Evolutionary conservation across 2,797 vertebrate genomes (phyloP).

Genomic region (Rallus crepitans): DNA sequence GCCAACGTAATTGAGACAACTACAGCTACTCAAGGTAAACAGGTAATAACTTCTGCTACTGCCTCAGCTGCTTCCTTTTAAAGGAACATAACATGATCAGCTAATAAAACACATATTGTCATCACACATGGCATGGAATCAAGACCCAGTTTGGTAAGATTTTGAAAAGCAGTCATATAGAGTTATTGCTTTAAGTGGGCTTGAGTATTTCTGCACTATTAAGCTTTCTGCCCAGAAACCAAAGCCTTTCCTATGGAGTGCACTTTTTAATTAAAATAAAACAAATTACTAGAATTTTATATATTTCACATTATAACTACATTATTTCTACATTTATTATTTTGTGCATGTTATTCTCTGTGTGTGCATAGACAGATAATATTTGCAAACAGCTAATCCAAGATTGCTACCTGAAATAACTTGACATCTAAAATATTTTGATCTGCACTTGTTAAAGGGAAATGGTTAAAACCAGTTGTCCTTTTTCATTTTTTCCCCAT

Average conservation of each 20-base stretch:
- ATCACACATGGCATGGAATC: neutral
- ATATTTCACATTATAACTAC: neutral
- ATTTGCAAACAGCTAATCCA: neutral
- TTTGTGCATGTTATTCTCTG: neutral
- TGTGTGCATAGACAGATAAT: neutral
- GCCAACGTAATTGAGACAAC: neutral
- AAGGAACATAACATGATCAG: accelerated
- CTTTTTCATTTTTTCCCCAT: neutral
- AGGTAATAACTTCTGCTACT: neutral
- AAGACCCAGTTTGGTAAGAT: neutral
- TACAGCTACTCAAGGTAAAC: neutral
- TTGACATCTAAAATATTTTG: neutral
- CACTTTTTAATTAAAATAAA: neutral
- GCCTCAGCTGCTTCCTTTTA: neutral
- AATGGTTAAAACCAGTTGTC: neutral
- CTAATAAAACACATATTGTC: neutral
- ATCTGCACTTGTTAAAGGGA: neutral
- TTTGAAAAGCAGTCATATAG: neutral
- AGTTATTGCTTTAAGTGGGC: constrained; percentile 18
- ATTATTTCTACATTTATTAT: neutral
- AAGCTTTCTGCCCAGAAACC: constrained; percentile 2
- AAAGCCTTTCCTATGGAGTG: constrained; percentile 15
- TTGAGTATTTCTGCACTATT: neutral
- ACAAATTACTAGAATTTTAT: neutral
- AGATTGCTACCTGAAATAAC: neutral